phyloP scores from a whole-genome alignment of 1,140 invertebrate genomes.

The Mactra quadrangularis region DNA sequence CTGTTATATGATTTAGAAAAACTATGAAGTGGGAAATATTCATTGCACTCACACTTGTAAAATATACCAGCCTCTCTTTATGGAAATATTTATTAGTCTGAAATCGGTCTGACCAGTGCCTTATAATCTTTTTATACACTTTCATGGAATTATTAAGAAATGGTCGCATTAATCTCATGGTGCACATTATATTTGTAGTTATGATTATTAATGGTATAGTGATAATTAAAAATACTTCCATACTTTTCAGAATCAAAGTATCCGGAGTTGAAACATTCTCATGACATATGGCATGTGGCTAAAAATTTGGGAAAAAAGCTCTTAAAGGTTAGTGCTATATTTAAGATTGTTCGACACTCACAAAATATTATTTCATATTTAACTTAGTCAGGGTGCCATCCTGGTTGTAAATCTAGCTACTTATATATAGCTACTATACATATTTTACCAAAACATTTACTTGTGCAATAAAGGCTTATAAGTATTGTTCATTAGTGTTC shows the following conservation, averaged over 20 bases:
- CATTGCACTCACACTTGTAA: no score
- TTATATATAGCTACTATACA: background rate
- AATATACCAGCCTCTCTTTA: background rate
- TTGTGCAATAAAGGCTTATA: background rate
- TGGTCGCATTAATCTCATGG: background rate
- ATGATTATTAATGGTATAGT: background rate
- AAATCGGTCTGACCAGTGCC: background rate
- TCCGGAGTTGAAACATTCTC: slow-evolving; percentile 57
- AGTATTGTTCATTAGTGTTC: background rate
- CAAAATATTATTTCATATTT: background rate
- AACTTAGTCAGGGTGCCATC: no score
- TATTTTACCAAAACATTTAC: background rate
- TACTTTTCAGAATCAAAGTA: slow-evolving; percentile 51
- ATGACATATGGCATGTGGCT: no score
- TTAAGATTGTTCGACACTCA: background rate
- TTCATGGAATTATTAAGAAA: background rate
- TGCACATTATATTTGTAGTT: background rate
- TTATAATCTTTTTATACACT: background rate
- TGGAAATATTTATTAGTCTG: background rate
- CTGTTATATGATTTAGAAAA: no score
- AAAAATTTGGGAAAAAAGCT: slow-evolving; percentile 60
- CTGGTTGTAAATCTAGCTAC: background rate
- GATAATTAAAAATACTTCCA: no score
- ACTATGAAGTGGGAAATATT: no score
- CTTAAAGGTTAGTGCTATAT: background rate